phyloP scores from a whole-genome alignment of 2,888 invertebrate species.

The Creontiades dilutus region DNA sequence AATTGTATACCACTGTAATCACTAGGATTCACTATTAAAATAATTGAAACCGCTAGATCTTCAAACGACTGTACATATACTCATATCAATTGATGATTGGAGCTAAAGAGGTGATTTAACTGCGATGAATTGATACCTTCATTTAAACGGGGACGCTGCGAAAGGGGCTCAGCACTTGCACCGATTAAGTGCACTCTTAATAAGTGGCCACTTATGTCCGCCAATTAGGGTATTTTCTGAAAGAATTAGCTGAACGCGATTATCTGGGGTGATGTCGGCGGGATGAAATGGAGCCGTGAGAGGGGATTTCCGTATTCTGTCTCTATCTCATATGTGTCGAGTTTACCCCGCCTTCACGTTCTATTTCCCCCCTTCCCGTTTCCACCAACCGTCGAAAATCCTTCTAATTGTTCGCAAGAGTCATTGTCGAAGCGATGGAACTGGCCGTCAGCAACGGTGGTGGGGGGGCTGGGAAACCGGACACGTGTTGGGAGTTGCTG shows the following conservation, averaged over 20 bases:
- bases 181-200: slow-evolving; percentile 5
- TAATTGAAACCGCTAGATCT: no score
- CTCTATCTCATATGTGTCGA: no score
- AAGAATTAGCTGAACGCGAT: slow-evolving; percentile 46
- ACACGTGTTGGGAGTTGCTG: slow-evolving; percentile 53
- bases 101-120: neutral
- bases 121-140: neutral
- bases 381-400: neutral
- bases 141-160: neutral
- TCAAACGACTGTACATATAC: no score
- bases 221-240: slow-evolving; percentile 59
- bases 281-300: slow-evolving; percentile 28
- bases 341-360: neutral
- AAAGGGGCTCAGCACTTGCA: slow-evolving; percentile 16
- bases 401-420: slow-evolving; percentile 15
- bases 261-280: neutral
- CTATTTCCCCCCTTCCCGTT: neutral
- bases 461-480: slow-evolving; percentile 24
- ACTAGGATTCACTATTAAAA: no score
- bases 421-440: slow-evolving; percentile 8
- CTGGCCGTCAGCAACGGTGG: neutral
- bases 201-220: slow-evolving; percentile 23
- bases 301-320: neutral
- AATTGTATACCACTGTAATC: no score
- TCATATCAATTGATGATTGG: neutral